phyloP scores from a whole-genome alignment of 2,113 vertebrate species.

The Thamnophis sirtalis region DNA sequence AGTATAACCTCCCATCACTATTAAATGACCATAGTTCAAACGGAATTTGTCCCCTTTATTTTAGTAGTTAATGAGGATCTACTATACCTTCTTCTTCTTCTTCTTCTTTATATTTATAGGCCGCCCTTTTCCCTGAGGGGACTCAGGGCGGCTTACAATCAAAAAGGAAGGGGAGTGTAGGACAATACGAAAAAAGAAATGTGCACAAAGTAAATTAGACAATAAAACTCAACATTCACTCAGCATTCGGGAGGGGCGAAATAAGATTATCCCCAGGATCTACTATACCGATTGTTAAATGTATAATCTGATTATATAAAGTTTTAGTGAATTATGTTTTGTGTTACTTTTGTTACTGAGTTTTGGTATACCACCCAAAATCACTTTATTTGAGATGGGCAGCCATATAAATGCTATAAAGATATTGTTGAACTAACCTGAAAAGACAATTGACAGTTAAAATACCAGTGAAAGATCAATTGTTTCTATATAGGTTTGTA shows the following conservation, averaged over 20 bases:
- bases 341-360: not conserved
- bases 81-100: too few species aligned
- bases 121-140: too few species aligned
- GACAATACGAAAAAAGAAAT: too few species aligned
- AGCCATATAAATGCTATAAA: not conserved
- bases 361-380: not conserved
- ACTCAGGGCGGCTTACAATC: too few species aligned
- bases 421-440: not conserved
- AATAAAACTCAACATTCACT: too few species aligned
- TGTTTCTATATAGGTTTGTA: not conserved
- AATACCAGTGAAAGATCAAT: not conserved
- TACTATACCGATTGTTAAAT: not conserved
- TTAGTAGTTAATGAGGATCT: not conserved
- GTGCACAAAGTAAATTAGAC: too few species aligned
- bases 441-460: not conserved
- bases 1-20: not conserved
- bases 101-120: too few species aligned
- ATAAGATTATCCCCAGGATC: too few species aligned
- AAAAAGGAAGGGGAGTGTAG: too few species aligned
- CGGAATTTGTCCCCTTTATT: not conserved
- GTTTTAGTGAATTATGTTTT: not conserved
- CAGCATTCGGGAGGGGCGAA: too few species aligned
- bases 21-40: not conserved
- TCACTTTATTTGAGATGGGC: not conserved
- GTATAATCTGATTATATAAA: not conserved